Conservation (phyloP, 2,113 vertebrate genomes). For the Prionailurus viverrinus region DNA sequence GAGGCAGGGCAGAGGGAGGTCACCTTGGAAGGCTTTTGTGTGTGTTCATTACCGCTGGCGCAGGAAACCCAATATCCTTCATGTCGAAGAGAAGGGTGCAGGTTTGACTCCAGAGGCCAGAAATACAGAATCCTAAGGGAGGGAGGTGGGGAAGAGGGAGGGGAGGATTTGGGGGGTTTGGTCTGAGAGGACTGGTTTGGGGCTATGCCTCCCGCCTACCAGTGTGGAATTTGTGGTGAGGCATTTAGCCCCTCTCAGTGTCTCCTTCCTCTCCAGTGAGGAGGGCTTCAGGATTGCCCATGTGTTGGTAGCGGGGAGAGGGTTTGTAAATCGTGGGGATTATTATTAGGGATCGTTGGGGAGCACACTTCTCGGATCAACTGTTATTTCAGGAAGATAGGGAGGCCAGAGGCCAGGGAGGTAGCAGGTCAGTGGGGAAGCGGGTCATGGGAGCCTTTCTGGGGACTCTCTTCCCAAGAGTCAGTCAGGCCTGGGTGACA, state of each 20-base stretch:
- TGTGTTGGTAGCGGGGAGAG: background rate
- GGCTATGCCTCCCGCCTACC: background rate
- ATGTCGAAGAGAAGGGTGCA: background rate
- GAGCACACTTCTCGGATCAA: background rate
- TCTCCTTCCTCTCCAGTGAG: background rate
- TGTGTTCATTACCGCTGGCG: conserved; percentile 51
- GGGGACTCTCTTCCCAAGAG: background rate
- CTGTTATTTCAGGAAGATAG: conserved; percentile 5
- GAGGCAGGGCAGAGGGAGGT: conserved; percentile 51
- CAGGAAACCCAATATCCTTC: conserved; percentile 61
- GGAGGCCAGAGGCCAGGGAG: background rate
- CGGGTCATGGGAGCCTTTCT: background rate
- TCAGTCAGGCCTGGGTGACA: background rate
- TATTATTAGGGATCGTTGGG: background rate
- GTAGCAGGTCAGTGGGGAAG: background rate
- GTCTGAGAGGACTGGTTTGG: conserved; percentile 19
- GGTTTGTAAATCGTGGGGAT: background rate
- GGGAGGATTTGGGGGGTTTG: background rate
- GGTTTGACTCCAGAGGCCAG: background rate
- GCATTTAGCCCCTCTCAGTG: fast-evolving
- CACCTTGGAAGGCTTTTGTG: conserved; percentile 65
- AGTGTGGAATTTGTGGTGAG: background rate
- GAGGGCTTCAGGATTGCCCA: background rate
- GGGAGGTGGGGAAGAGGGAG: background rate
- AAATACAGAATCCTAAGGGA: conserved; percentile 6